phyloP scores from a whole-genome alignment of 2,113 vertebrate genomes.

The Ornithorhynchus anatinus region DNA sequence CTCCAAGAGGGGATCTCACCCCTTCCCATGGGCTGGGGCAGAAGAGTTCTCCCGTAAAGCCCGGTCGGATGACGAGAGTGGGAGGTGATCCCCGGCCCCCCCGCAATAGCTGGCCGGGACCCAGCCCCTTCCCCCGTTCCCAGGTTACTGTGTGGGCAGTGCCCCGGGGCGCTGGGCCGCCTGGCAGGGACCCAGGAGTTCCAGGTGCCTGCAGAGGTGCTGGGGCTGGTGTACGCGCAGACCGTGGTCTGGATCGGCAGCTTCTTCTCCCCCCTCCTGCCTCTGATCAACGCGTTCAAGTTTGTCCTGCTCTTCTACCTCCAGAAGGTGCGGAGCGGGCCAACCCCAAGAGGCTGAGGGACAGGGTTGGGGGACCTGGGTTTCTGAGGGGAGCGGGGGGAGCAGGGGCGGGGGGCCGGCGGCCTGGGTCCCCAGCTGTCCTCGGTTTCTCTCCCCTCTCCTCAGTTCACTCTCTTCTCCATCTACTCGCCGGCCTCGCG shows the following conservation, averaged over 20 bases:
- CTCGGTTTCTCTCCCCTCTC: neutral
- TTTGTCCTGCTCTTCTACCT: slow-evolving; percentile 83
- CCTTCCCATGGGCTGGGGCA: too few relatives aligned
- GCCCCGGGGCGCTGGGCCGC: slow-evolving; percentile 64
- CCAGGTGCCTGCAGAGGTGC: slow-evolving; percentile 78
- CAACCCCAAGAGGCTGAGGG: neutral
- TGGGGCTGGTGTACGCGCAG: slow-evolving; percentile 84
- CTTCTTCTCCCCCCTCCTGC: slow-evolving; percentile 86
- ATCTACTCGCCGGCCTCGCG: slow-evolving; percentile 81
- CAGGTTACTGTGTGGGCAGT: slow-evolving; percentile 80
- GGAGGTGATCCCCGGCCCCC: rapidly evolving
- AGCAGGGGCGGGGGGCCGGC: neutral
- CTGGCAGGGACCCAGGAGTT: slow-evolving; percentile 81
- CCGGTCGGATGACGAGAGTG: neutral
- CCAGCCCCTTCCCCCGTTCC: rapidly evolving
- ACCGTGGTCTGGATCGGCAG: slow-evolving; percentile 87
- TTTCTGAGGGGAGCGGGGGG: neutral
- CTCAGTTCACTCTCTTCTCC: slow-evolving; percentile 78
- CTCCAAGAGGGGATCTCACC: too few relatives aligned
- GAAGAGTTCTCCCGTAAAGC: too few relatives aligned
- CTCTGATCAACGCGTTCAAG: slow-evolving; percentile 82
- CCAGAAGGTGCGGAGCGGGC: slow-evolving; percentile 75
- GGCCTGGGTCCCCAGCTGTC: neutral
- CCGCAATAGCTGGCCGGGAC: neutral
- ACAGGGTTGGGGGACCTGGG: too few relatives aligned